phyloP scores from a whole-genome alignment of 2,113 vertebrate genomes.

The Poicephalus gulielmi region DNA sequence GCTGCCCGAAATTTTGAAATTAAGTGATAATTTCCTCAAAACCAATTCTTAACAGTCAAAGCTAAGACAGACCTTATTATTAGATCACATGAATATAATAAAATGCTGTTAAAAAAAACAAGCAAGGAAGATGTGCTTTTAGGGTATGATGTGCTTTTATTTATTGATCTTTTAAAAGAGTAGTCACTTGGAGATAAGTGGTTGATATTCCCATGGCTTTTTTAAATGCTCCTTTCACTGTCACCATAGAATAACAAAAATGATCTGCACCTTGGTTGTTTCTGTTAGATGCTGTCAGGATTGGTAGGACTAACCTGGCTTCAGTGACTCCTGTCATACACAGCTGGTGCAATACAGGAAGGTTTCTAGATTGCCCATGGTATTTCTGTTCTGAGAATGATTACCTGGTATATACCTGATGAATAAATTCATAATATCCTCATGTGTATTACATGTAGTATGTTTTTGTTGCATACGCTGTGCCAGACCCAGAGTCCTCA shows the following conservation, averaged over 20 bases:
- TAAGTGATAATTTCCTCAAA: constrained; percentile 55
- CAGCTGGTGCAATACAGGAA: background rate
- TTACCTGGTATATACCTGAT: background rate
- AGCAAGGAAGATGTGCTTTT: background rate
- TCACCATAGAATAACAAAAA: background rate
- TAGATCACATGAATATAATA: background rate
- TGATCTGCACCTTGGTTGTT: background rate
- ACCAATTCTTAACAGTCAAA: constrained; percentile 1
- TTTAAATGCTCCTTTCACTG: background rate
- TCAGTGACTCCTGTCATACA: background rate
- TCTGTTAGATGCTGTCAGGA: background rate
- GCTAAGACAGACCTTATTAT: background rate
- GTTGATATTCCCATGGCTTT: background rate
- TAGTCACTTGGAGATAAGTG: background rate
- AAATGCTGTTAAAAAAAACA: background rate
- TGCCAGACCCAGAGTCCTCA: background rate
- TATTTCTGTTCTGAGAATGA: background rate
- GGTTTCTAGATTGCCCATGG: background rate
- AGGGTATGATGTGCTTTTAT: background rate
- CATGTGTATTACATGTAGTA: background rate
- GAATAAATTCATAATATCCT: background rate
- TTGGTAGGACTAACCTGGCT: background rate
- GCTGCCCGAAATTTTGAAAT: constrained; percentile 39
- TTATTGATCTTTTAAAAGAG: background rate
- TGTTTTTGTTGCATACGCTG: background rate